These are phyloP conservation scores for Neelides folsomi DNA, from an alignment of 2,888 invertebrate species.

Conservation along the genomic window DNA sequence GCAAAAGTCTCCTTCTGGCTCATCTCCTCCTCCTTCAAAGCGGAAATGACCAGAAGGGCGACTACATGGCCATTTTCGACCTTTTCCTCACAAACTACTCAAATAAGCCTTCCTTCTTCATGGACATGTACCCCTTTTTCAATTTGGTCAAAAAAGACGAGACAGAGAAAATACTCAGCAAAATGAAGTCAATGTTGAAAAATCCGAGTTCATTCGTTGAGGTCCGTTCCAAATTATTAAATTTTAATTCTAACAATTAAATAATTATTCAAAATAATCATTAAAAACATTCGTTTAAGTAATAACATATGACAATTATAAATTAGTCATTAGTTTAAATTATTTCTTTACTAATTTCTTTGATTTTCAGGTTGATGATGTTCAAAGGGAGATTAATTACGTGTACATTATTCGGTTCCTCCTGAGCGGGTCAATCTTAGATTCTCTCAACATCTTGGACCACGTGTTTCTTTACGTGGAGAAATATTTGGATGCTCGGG, in stretches of 20 bases:
- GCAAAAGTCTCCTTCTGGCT: slow-evolving; percentile 5
- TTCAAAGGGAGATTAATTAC: slow-evolving; percentile 14
- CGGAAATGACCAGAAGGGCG: slow-evolving; percentile 8
- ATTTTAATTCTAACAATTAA: not conserved
- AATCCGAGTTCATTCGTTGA: slow-evolving; percentile 4
- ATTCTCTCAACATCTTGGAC: not conserved
- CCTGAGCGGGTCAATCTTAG: no score
- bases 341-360: not conserved
- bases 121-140: slow-evolving; percentile 10
- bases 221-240: not conserved
- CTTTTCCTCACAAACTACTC: slow-evolving; percentile 4
- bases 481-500: slow-evolving; percentile 5
- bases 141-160: slow-evolving; percentile 6
- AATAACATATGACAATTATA: no score
- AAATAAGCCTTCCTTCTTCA: slow-evolving; percentile 10
- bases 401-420: slow-evolving; percentile 4
- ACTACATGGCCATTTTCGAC: slow-evolving; percentile 9
- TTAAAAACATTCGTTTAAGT: no score
- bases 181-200: slow-evolving; percentile 11
- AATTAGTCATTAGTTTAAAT: no score
- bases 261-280: no score
- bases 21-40: slow-evolving; percentile 7
- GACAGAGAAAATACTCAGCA: slow-evolving; percentile 5
- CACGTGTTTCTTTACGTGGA: slow-evolving; percentile 1
- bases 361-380: slow-evolving; percentile 8